Percentiles rank a stretch among this genome's conserved stretches.
Conservation (phyloP, 2,797 vertebrate genomes). For the Brachymystax lenok region DNA sequence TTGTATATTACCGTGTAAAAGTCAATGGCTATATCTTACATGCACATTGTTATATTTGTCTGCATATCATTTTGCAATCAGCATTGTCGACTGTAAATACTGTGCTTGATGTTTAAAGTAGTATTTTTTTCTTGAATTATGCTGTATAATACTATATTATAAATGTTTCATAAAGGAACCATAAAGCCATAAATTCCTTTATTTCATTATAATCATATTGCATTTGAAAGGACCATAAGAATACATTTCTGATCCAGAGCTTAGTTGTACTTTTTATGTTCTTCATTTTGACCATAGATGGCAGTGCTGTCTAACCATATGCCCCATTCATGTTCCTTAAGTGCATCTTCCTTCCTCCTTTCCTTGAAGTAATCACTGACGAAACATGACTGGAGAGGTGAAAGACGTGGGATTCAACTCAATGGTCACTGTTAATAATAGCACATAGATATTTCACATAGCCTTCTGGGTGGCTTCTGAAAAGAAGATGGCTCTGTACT, state of each 20-base stretch:
- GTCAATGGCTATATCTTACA: conserved; percentile 1
- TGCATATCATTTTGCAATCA: conserved; percentile 49
- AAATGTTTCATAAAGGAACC: conserved; percentile 21
- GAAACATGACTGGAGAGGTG: too few relatives aligned
- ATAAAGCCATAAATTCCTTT: not conserved
- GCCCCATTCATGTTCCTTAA: too few relatives aligned
- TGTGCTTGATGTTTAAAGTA: conserved; percentile 65
- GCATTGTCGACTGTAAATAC: conserved; percentile 55
- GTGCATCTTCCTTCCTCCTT: too few relatives aligned
- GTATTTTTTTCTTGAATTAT: conserved; percentile 71
- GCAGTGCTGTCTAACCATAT: not conserved
- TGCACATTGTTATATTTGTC: conserved; percentile 48
- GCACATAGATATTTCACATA: too few relatives aligned
- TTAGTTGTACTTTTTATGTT: not conserved
- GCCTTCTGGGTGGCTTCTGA: too few relatives aligned
- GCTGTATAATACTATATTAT: conserved; percentile 57
- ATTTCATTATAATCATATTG: not conserved
- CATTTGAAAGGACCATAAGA: not conserved
- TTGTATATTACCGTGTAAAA: not conserved
- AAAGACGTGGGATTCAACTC: too few relatives aligned
- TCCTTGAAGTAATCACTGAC: too few relatives aligned
- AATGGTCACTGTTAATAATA: too few relatives aligned
- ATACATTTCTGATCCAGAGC: not conserved
- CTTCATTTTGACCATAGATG: not conserved
- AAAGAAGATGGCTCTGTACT: too few relatives aligned